Evolutionary conservation across 2,113 vertebrate species (phyloP), one percentile per base, ranked within the genome.

Genomic region (Oreocharis arfaki): DNA sequence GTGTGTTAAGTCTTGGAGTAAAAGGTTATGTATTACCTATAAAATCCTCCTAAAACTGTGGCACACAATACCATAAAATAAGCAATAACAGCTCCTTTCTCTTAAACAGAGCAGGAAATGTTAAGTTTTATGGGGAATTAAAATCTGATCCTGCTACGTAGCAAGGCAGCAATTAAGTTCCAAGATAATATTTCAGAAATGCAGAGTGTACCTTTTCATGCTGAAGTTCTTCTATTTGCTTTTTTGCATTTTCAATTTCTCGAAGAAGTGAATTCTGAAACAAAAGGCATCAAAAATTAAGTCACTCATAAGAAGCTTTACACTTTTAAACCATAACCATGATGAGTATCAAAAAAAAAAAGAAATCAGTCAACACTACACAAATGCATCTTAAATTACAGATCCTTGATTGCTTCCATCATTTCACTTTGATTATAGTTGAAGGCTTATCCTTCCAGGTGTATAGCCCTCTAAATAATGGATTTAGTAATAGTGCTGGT

Each of bases 201-300:
- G 21, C 2, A 27, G 17, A 18, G 3, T 47, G 67, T 94, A 99
- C 99, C 98, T 99, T 99, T 83, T 99, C 99, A 32, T 99, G 99
- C 26, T 99, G 99, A 35, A 99, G 98, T 76, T 99, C 99, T 64
- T 99, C 99, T 23, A 99, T 97, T 70, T 99, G 97, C 89, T 99
- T 99, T 96, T 99, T 99, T 18, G 98, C 98, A 94, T 97, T 98
- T 69, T 99, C 99, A 90, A 99, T 98, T 95, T 99, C 99, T 84
- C 98, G 98, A 71, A 99, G 96, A 32, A 99, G 98, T 52, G 98
- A 96, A 79, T 99, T 99, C 99, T 99, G 94, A 42, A 95, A 78
- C 69, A 59, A 95, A 91, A 80, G 5, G 11, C 21, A 93, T 52
- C 27, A 78, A 59, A 91, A 35, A 64, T 86, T 35, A 52, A 11